Percentiles rank a stretch among this genome's conserved stretches.
These are phyloP conservation scores for Hylomyscus alleni DNA, from an alignment of 2,797 vertebrate species.

Conservation along the genomic window DNA sequence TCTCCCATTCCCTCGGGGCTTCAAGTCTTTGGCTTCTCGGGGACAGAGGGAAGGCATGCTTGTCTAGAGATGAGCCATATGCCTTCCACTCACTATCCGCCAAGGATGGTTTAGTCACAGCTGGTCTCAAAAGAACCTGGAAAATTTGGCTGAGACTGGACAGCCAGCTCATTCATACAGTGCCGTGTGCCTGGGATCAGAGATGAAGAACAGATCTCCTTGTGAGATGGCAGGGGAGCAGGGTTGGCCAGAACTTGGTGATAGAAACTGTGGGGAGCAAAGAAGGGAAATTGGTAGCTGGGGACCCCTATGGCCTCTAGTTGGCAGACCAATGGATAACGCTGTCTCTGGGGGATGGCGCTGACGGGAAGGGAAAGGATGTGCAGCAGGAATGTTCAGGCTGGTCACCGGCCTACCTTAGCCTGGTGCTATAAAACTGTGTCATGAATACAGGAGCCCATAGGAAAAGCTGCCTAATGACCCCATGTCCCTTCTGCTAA, in stretches of 20 bases:
- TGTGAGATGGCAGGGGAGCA: neutral
- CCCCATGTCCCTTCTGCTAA: neutral
- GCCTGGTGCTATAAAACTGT: neutral
- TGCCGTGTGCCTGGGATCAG: fast-evolving
- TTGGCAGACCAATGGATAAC: neutral
- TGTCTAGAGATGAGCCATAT: neutral
- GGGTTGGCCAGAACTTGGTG: neutral
- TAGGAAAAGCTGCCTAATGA: neutral
- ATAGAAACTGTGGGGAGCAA: fast-evolving
- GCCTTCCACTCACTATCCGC: neutral
- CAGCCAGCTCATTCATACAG: too few species aligned
- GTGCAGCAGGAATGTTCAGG: neutral
- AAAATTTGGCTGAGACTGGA: neutral
- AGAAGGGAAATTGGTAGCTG: neutral
- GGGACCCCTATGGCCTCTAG: neutral
- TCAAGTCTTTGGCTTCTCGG: neutral
- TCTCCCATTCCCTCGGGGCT: neutral
- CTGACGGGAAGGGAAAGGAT: neutral
- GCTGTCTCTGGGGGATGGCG: neutral
- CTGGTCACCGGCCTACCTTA: neutral
- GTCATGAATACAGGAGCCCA: neutral
- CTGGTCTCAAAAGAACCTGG: neutral
- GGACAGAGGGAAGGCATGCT: neutral
- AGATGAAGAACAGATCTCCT: fast-evolving
- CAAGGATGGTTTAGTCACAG: neutral